Percentiles rank a stretch among this genome's conserved stretches.
phyloP scores from a whole-genome alignment of 2,888 invertebrate species.

The Acleris sparsana region DNA sequence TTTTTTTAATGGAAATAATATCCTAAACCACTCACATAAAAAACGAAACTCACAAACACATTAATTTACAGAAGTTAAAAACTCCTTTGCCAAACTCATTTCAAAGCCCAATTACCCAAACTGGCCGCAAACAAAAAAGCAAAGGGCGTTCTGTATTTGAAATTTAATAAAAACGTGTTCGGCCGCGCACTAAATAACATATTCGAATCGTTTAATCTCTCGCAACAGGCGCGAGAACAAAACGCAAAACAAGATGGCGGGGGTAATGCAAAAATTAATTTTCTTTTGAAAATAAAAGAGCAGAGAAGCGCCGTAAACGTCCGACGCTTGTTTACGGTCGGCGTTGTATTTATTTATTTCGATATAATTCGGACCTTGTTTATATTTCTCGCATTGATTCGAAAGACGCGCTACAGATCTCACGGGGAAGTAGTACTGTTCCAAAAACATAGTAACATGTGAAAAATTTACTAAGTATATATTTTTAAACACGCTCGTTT shows the following conservation, averaged over 20 bases:
- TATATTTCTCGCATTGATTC: conserved; percentile 50
- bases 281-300: conserved; percentile 49
- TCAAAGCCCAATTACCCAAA: conserved; percentile 9
- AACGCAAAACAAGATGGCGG: conserved; percentile 48
- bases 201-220: conserved; percentile 61
- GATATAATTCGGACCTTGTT: conserved; percentile 57
- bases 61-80: conserved; percentile 3
- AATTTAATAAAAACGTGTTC: conserved; percentile 43
- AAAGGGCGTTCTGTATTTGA: conserved; percentile 39
- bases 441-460: no score
- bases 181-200: conserved; percentile 51
- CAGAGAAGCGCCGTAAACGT: conserved; percentile 58
- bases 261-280: conserved; percentile 63
- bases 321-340: conserved; percentile 59
- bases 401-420: conserved; percentile 29
- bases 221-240: conserved; percentile 36
- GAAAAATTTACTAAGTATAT: no score
- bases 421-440: conserved; percentile 36
- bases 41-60: background rate
- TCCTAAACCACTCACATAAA: no score
- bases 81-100: background rate
- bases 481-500: no score
- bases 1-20: no score
- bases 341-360: conserved; percentile 62
- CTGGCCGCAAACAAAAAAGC: conserved; percentile 9